phyloP scores from a whole-genome alignment of 2,888 invertebrate genomes.

The Nowickia ferox region DNA sequence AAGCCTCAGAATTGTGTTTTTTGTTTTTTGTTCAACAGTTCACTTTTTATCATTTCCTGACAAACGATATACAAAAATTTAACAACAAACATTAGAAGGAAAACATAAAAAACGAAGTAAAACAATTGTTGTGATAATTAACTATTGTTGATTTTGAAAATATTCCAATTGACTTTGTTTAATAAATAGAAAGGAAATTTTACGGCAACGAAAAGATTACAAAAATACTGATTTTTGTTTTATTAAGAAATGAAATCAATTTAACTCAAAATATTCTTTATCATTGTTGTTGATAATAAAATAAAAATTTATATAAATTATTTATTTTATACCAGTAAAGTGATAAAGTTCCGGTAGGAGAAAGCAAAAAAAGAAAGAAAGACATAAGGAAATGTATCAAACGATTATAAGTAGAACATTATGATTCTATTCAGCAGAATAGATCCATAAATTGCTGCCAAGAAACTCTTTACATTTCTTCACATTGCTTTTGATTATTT shows the following conservation, averaged over 20 bases:
- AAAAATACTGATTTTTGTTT: constrained; percentile 15
- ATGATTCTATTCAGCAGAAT: too few relatives aligned
- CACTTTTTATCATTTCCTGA: constrained; percentile 38
- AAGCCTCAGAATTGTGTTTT: background rate
- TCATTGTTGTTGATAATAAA: background rate
- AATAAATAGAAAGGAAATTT: constrained; percentile 20
- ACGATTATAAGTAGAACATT: too few relatives aligned
- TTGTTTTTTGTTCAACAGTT: background rate
- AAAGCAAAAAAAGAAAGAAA: too few relatives aligned
- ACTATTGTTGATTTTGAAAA: background rate
- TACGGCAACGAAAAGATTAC: constrained; percentile 30
- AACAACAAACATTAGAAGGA: background rate
- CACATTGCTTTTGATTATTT: too few relatives aligned
- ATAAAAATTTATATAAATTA: constrained; percentile 4
- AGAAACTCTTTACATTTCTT: too few relatives aligned
- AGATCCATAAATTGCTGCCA: too few relatives aligned
- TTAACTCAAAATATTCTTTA: constrained; percentile 5
- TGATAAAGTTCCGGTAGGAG: too few relatives aligned
- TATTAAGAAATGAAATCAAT: constrained; percentile 30
- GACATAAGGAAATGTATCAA: too few relatives aligned
- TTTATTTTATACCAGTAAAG: too few relatives aligned
- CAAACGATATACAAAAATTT: constrained; percentile 18
- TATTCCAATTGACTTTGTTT: constrained; percentile 16
- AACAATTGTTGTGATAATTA: background rate
- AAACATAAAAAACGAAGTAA: background rate